Conservation (phyloP, 2,113 vertebrate genomes). For the Trochalopteron elliotii region DNA sequence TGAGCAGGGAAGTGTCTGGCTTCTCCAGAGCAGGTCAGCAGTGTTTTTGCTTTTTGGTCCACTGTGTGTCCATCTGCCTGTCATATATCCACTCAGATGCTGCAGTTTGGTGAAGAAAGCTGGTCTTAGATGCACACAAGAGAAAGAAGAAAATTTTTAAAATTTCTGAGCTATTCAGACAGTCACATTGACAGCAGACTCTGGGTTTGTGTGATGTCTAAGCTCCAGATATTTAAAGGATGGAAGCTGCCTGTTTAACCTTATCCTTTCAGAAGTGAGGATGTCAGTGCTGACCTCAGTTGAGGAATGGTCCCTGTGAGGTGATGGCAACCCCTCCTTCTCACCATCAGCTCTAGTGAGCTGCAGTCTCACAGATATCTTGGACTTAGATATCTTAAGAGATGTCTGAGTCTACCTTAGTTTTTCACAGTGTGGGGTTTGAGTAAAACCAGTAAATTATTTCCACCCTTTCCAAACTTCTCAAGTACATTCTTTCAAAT, state of each 20-base stretch:
- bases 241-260: background rate
- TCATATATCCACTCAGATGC: fast-evolving
- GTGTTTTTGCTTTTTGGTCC: background rate
- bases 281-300: background rate
- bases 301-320: background rate
- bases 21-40: background rate
- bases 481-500: too few species aligned
- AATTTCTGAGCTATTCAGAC: background rate
- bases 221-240: background rate
- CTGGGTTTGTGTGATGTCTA: background rate
- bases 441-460: background rate
- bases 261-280: background rate
- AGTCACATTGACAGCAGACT: background rate
- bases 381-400: background rate
- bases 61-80: background rate
- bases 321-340: background rate
- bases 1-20: background rate
- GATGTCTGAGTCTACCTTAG: background rate
- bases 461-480: background rate
- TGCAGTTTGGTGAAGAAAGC: background rate
- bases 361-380: background rate
- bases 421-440: background rate
- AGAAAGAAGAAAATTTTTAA: background rate
- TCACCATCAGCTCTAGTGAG: background rate
- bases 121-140: background rate